Evolutionary conservation across 2,797 vertebrate genomes (phyloP), one percentile per base, ranked within the genome.

Genomic region (Aotus griseimembra): DNA sequence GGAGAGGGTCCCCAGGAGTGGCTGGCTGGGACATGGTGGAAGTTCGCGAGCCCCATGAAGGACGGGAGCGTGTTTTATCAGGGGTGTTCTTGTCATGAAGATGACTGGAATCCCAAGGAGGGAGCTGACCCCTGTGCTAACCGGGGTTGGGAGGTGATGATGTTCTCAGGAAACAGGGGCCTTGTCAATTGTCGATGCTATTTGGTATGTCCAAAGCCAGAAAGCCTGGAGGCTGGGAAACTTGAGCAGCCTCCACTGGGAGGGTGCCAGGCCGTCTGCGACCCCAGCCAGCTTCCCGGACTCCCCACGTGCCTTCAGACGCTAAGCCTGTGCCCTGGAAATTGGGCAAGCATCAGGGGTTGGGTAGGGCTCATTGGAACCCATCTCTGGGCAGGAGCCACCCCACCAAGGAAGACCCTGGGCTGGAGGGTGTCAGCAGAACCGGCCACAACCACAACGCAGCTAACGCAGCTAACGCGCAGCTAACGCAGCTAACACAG

Each of bases 401-500:
- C 14, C 41, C 67, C 17, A 4, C 33, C 1, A 36, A 83, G 55
- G 15, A 26, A 41, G 19, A 33, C 5, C 33, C 22, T n/a, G 46
- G 33, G 73, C 64, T 52, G 41, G 13, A 46, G 1, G n/a, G 57
- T 4, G 1, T 6, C 7, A 30, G 33, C 55, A 80, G 77, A 41
- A 30, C 33, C 20, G 33, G 7, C n/a, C 83, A 3, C 30, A 72
- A 2, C 19, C 1, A 48, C n/a, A 17, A 1, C 1, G 1, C 44
- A 44, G 44, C 44, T 44, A 44, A 44, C 44, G 44, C 44, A 41
- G 11, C 33, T 20, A 36, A 36, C 36, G 36, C 36, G 36, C 36
- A 36, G 36, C 36, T 36, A 14, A 1, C 1, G 1, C 0, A 33
- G 22, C 55, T 36, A 2, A 30, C 0, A 0, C 83, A 52, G 11